Evolutionary conservation across 1,140 invertebrate species (phyloP).

Genomic region (Psilanteris sp.): DNA sequence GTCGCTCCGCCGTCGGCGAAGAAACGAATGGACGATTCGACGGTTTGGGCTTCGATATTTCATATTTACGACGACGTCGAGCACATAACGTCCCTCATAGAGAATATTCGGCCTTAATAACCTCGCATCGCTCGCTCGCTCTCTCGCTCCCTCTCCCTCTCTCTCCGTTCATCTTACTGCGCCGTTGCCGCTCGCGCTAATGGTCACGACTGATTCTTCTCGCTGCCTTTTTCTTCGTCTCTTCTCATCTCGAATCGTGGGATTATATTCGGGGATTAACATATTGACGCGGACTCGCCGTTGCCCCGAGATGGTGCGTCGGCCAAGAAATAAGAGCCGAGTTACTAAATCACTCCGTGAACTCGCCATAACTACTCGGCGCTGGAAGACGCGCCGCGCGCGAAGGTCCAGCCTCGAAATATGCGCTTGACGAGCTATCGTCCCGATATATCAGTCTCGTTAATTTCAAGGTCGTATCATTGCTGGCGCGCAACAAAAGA

Average conservation of each 20-base stretch:
- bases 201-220: slow-evolving; percentile 45
- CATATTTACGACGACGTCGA: slow-evolving; percentile 78
- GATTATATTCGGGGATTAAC: slow-evolving; percentile 79
- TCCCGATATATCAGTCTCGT: slow-evolving; percentile 66
- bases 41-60: slow-evolving; percentile 76
- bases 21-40: slow-evolving; percentile 64
- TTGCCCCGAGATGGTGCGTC: slow-evolving; percentile 46
- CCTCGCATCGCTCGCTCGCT: slow-evolving; percentile 60
- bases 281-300: slow-evolving; percentile 76
- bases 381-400: slow-evolving; percentile 74
- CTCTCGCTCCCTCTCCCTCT: slow-evolving; percentile 20
- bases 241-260: slow-evolving; percentile 67
- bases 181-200: slow-evolving; percentile 57
- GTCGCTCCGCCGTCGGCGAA: slow-evolving; percentile 59
- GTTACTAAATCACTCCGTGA: slow-evolving; percentile 77
- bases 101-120: slow-evolving; percentile 76
- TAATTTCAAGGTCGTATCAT: slow-evolving; percentile 64
- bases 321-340: slow-evolving; percentile 70
- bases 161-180: slow-evolving; percentile 7
- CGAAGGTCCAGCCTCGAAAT: slow-evolving; percentile 60
- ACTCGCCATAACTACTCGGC: slow-evolving; percentile 68
- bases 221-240: slow-evolving; percentile 59
- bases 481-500: slow-evolving; percentile 12
- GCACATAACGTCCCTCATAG: slow-evolving; percentile 68
- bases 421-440: slow-evolving; percentile 62